Evolutionary conservation across 2,888 invertebrate genomes (phyloP).

Genomic region (Acronicta psi): DNA sequence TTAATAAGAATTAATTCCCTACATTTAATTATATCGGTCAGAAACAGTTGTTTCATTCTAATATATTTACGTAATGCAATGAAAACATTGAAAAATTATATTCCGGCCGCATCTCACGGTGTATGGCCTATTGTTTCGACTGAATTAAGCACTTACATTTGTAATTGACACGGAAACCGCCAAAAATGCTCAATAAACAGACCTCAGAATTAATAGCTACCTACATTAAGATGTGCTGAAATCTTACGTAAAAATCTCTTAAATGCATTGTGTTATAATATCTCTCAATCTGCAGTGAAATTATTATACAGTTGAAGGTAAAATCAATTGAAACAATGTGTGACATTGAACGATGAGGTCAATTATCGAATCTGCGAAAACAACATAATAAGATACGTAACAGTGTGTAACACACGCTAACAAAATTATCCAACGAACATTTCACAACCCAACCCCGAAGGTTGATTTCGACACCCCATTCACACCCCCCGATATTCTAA

Average conservation of each 20-base stretch:
- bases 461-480: slow-evolving; percentile 80
- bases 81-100: slow-evolving; percentile 43
- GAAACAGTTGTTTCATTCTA: slow-evolving; percentile 9
- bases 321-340: slow-evolving; percentile 67
- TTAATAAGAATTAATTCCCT: background rate
- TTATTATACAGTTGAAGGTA: slow-evolving; percentile 55
- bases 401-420: slow-evolving; percentile 77
- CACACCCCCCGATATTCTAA: slow-evolving; percentile 71
- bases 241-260: slow-evolving; percentile 7
- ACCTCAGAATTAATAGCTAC: slow-evolving; percentile 33
- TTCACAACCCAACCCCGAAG: slow-evolving; percentile 78
- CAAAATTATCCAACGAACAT: slow-evolving; percentile 77
- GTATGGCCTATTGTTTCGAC: slow-evolving; percentile 64
- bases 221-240: slow-evolving; percentile 22
- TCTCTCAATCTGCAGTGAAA: slow-evolving; percentile 26
- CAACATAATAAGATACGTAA: slow-evolving; percentile 79
- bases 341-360: slow-evolving; percentile 77
- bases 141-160: slow-evolving; percentile 56
- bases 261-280: background rate
- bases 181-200: slow-evolving; percentile 46
- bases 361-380: slow-evolving; percentile 78
- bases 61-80: slow-evolving; percentile 41
- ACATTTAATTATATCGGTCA: background rate
- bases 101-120: slow-evolving; percentile 66
- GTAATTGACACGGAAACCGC: slow-evolving; percentile 62